Evolutionary conservation across 2,797 vertebrate species (phyloP).

Genomic region (Sebastes itinus): DNA sequence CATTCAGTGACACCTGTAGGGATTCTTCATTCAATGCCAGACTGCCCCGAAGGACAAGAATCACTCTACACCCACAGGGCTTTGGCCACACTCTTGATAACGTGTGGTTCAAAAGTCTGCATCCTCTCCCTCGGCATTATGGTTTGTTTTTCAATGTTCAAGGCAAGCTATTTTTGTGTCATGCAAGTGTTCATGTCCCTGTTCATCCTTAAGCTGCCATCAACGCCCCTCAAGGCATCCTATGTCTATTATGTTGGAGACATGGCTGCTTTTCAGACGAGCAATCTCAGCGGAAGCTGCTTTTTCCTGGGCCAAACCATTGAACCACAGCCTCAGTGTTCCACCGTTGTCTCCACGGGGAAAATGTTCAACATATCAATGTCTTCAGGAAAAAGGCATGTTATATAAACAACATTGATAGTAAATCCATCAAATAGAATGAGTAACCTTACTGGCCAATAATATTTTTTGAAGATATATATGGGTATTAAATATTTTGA

Average conservation of each 20-base stretch:
- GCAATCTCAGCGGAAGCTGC: conserved; percentile 30
- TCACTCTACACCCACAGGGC: background rate
- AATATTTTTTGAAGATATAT: background rate
- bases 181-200: conserved; percentile 15
- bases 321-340: conserved; percentile 35
- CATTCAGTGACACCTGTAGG: conserved; percentile 15
- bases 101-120: conserved; percentile 15
- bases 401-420: background rate
- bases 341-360: conserved; percentile 3
- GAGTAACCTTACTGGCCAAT: background rate
- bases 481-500: background rate
- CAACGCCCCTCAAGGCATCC: conserved; percentile 29
- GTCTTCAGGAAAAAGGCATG: background rate
- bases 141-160: conserved; percentile 17
- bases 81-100: conserved; percentile 15
- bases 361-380: conserved; percentile 10
- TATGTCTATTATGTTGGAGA: conserved; percentile 38
- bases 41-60: conserved; percentile 22
- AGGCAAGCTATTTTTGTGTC: conserved; percentile 7
- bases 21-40: conserved; percentile 54
- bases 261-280: conserved; percentile 47
- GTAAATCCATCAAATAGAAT: background rate
- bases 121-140: conserved; percentile 11
- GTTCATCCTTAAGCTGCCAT: conserved; percentile 38
- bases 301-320: conserved; percentile 22